Evolutionary conservation across 2,797 vertebrate species (phyloP), one percentile per base, ranked within the genome.

Genomic region (Oryzias dopingdopingensis): DNA sequence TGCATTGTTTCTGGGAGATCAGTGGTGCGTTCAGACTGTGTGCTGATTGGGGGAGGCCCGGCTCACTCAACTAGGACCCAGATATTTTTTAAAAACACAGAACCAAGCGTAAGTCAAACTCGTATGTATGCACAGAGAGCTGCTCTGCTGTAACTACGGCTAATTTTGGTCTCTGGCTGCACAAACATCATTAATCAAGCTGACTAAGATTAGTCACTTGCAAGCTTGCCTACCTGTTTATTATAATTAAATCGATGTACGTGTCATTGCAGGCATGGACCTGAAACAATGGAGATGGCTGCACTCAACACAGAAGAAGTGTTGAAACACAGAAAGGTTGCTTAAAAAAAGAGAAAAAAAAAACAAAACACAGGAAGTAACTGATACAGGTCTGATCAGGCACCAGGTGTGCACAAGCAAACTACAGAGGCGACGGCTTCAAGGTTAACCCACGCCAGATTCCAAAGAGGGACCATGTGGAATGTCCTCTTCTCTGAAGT

Each of bases 131-230:
- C 65, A 74, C 42, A 52, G 15, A 46, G 55, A 74, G 62, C 41
- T 55, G 51, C 60, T 79, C 75, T 79, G 67, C 72, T 78, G 67
- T 68, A 73, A 79, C 77, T 76, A 56, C 64, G 56, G 80, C 73
- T 87, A 90, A 89, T 90, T 88, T 85, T 82, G 83, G 67, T 67
- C 70, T 67, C 62, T 62, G 57, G 77, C 67, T 84, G 70, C 72
- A 84, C 83, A 89, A 91, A 91, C 86, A 90, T 79, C 89, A 92
- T 92, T 91, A 86, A 91, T 92, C 91, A 92, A 79, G 72, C 59
- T 88, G 89, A 91, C 87, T 86, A 87, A 88, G 86, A 92, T 91
- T 86, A 86, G 89, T 88, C 76, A 83, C 79, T 80, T 73, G 80
- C 78, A 77, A 88, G 78, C 77, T 71, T 69, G 58, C 50, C 68